Percentiles rank a stretch among this genome's conserved stretches.
Evolutionary conservation across 2,113 vertebrate genomes (phyloP).

Genomic region (Chamaea fasciata): DNA sequence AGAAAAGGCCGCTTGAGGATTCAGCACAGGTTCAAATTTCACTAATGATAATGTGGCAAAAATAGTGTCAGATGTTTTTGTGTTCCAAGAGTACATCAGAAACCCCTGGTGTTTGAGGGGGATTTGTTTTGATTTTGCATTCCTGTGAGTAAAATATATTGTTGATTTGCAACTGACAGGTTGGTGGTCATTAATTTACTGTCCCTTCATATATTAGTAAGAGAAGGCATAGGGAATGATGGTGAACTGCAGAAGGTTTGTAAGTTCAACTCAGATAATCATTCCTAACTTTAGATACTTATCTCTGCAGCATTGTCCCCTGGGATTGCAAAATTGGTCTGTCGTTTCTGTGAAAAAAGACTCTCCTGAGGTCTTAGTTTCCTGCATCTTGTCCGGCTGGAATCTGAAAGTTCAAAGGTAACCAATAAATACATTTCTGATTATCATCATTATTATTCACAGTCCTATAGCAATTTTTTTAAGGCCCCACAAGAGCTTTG

Average conservation of each 20-base stretch:
- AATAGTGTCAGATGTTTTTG: slow-evolving; percentile 44
- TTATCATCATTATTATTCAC: slow-evolving; percentile 53
- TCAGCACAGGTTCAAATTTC: slow-evolving; percentile 37
- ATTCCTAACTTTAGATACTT: slow-evolving; percentile 57
- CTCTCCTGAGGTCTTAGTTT: slow-evolving; percentile 27
- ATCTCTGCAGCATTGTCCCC: background rate
- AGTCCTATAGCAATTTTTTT: background rate
- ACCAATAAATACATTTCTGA: slow-evolving; percentile 58
- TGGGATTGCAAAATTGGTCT: slow-evolving; percentile 21
- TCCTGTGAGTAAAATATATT: background rate
- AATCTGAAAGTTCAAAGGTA: slow-evolving; percentile 52
- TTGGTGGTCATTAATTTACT: slow-evolving; percentile 30
- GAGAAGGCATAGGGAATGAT: background rate
- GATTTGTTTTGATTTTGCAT: slow-evolving; percentile 36
- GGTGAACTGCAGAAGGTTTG: slow-evolving; percentile 16
- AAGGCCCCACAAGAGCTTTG: background rate
- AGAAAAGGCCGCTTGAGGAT: background rate
- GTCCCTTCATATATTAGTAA: background rate
- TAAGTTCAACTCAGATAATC: slow-evolving; percentile 54
- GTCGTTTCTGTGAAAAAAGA: slow-evolving; percentile 34
- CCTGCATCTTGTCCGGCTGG: slow-evolving; percentile 33
- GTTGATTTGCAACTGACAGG: slow-evolving; percentile 2
- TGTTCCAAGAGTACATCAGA: background rate
- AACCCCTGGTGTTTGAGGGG: background rate
- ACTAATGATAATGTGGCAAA: slow-evolving; percentile 37